phyloP scores from a whole-genome alignment of 1,140 invertebrate species.

The Drosophila erecta region DNA sequence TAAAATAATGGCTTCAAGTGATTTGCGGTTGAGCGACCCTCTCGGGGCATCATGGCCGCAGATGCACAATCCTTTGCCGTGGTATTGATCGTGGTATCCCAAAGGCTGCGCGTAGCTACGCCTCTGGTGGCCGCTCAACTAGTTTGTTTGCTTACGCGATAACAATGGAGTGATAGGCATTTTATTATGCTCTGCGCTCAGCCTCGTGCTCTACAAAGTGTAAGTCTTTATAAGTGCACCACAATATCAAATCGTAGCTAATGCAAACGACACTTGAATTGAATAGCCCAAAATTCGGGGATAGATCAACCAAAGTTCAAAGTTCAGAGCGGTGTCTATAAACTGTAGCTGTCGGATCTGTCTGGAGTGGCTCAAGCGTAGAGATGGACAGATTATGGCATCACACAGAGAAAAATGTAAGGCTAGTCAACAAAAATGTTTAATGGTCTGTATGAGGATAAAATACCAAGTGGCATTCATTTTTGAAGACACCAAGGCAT shows the following conservation, averaged over 20 bases:
- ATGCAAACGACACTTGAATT: not conserved
- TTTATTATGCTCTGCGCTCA: constrained; percentile 24
- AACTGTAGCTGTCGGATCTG: not conserved
- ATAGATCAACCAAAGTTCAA: constrained; percentile 24
- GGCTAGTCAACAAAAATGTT: not conserved
- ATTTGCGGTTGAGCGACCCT: constrained; percentile 26
- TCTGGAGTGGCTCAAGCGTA: not conserved
- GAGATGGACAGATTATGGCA: constrained; percentile 12
- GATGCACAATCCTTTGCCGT: not conserved
- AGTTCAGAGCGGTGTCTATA: constrained; percentile 14
- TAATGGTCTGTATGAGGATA: no score
- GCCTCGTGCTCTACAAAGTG: constrained; percentile 6
- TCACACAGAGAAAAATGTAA: no score
- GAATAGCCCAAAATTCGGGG: constrained; percentile 5
- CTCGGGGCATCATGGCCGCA: not conserved
- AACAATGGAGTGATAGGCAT: constrained; percentile 29
- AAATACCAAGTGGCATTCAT: no score
- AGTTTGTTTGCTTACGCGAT: constrained; percentile 54
- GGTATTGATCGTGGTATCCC: constrained; percentile 1
- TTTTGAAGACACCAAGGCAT: no score
- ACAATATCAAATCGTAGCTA: constrained; percentile 6
- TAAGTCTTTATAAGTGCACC: not conserved
- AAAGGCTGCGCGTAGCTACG: constrained; percentile 7
- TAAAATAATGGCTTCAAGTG: constrained; percentile 45
- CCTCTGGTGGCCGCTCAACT: constrained; percentile 5